Evolutionary conservation across 2,113 vertebrate species (phyloP).

Genomic region (Malurus cyaneus): DNA sequence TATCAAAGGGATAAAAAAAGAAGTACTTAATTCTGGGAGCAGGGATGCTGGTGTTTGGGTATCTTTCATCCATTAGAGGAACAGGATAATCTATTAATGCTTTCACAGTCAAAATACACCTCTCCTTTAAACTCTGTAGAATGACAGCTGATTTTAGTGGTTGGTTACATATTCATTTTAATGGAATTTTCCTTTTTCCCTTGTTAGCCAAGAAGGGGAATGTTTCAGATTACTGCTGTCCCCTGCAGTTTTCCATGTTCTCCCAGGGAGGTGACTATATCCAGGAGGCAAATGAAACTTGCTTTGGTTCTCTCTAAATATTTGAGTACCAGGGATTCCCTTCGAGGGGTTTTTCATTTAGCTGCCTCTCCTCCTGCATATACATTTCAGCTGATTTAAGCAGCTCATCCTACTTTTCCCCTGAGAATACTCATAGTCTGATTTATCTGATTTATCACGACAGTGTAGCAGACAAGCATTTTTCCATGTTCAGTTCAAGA

Average conservation of each 20-base stretch:
- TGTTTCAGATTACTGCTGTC: background rate
- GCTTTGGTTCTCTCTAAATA: conserved; percentile 28
- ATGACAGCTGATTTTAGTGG: background rate
- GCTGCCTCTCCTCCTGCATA: background rate
- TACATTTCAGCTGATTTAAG: background rate
- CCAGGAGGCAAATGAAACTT: conserved; percentile 5
- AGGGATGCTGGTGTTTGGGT: background rate
- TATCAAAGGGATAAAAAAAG: background rate
- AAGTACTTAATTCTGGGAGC: background rate
- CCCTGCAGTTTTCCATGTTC: background rate
- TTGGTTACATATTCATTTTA: conserved; percentile 15
- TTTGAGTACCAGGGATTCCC: background rate
- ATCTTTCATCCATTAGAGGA: background rate
- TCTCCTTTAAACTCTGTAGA: background rate
- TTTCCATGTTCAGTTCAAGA: background rate
- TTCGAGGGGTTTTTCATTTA: background rate
- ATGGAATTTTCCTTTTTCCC: background rate
- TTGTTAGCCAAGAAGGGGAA: background rate
- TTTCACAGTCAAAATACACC: background rate
- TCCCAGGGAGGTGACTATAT: background rate
- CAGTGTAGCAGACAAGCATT: background rate
- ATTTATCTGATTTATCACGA: background rate
- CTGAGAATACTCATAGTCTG: background rate
- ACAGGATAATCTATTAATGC: background rate
- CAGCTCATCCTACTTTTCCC: background rate